phyloP scores from a whole-genome alignment of 1,140 invertebrate species.

The Pomacea maculata region DNA sequence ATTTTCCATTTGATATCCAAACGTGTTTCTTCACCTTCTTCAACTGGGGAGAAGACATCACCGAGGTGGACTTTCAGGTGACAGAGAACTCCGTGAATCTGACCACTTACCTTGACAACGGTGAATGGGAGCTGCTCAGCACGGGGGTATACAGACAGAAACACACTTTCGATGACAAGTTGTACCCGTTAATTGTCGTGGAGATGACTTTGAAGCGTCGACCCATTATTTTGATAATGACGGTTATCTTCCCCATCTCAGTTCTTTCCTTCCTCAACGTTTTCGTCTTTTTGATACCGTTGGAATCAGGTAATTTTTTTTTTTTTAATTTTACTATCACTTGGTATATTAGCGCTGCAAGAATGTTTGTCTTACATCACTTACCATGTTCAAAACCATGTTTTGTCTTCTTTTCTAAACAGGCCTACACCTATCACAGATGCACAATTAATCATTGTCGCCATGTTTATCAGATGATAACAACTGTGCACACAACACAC shows the following conservation, averaged over 20 bases:
- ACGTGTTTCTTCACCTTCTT: neutral
- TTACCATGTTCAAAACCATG: too few species aligned
- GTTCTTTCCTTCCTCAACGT: slow-evolving; percentile 15
- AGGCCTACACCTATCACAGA: too few species aligned
- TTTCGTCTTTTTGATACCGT: slow-evolving; percentile 23
- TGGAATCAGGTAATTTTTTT: slow-evolving; percentile 1
- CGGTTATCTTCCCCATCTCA: neutral
- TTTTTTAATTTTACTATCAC: too few species aligned
- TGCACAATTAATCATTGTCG: too few species aligned
- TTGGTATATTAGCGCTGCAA: too few species aligned
- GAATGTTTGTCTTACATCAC: too few species aligned
- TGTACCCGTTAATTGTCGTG: neutral
- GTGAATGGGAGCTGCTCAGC: neutral
- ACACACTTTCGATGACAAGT: neutral
- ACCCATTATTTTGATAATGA: neutral
- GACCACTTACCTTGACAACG: neutral
- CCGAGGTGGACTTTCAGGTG: neutral
- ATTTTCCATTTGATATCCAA: slow-evolving; percentile 19
- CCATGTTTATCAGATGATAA: too few species aligned
- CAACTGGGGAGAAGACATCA: neutral
- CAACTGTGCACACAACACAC: too few species aligned
- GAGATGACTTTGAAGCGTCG: neutral
- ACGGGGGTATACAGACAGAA: neutral
- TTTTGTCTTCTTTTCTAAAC: too few species aligned
- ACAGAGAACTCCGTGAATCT: neutral